Percentiles rank a stretch among this genome's conserved stretches.
Conservation (phyloP, 2,113 vertebrate species). For the Corythoichthys intestinalis region DNA sequence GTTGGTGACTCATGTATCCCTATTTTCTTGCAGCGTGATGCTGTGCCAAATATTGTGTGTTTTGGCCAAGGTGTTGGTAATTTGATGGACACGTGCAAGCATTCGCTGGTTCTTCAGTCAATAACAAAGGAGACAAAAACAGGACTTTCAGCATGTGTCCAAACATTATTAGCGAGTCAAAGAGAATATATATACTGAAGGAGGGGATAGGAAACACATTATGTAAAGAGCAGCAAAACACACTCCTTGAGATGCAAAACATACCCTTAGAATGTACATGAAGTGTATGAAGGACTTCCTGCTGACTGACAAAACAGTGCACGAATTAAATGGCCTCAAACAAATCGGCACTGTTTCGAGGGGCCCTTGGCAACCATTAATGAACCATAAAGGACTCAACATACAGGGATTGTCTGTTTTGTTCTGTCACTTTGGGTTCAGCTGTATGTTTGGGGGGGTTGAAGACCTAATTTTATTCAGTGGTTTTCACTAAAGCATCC, state of each 20-base stretch:
- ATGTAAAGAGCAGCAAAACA: background rate
- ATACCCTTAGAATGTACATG: background rate
- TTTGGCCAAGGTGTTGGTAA: no score
- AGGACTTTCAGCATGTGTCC: no score
- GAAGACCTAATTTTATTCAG: no score
- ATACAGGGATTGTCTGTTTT: background rate
- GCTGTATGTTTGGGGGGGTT: background rate
- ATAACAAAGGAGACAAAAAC: background rate
- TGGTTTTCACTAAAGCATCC: background rate
- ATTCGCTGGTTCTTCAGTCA: background rate
- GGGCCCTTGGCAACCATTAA: background rate
- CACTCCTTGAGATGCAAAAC: background rate
- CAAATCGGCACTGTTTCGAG: background rate
- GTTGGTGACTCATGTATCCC: background rate
- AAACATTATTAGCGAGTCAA: no score
- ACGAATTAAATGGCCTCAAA: slow-evolving; percentile 8
- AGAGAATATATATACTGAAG: no score
- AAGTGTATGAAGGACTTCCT: background rate
- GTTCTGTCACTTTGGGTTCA: background rate
- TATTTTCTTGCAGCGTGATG: no score
- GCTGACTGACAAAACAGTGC: slow-evolving; percentile 15
- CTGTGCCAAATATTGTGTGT: no score
- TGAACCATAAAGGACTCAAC: background rate
- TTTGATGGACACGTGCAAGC: no score
- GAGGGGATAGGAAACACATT: no score